Conservation (phyloP, 2,888 invertebrate genomes). For the Liodrosophila aerea region DNA sequence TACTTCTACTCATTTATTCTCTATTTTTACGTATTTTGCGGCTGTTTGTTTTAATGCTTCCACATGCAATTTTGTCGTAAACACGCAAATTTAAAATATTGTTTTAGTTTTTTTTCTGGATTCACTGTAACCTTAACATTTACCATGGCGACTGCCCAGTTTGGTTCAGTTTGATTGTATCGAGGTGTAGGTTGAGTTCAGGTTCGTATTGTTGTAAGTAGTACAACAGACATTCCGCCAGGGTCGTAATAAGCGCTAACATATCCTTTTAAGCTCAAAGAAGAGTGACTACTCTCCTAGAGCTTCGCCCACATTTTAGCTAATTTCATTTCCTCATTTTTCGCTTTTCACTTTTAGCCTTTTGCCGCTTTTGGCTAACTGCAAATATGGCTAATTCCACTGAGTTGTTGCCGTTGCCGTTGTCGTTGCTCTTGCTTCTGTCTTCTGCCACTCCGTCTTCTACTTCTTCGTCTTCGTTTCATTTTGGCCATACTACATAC, state of each 20-base stretch:
- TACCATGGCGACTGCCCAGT: constrained; percentile 31
- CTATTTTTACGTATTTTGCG: constrained; percentile 10
- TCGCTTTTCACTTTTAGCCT: constrained; percentile 18
- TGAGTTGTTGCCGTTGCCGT: not conserved
- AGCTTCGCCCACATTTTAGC: constrained; percentile 10
- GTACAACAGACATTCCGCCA: constrained; percentile 17
- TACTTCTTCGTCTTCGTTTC: constrained; percentile 23
- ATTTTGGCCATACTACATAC: constrained; percentile 35
- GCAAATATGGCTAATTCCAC: constrained; percentile 4
- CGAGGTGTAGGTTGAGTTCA: constrained; percentile 13
- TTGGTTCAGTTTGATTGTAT: too few species aligned
- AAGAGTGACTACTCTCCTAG: constrained; percentile 11
- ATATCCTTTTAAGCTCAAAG: constrained; percentile 27
- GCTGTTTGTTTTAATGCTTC: constrained; percentile 21
- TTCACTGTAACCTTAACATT: constrained; percentile 61
- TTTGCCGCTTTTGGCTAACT: not conserved
- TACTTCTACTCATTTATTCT: constrained; percentile 7
- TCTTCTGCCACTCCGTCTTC: constrained; percentile 13
- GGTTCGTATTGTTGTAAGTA: constrained; percentile 1
- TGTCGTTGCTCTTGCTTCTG: constrained; percentile 4
- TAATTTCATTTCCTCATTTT: constrained; percentile 47
- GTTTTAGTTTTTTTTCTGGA: constrained; percentile 16
- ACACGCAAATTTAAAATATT: constrained; percentile 68
- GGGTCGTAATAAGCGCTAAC: constrained; percentile 43
- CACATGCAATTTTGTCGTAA: constrained; percentile 64